phyloP scores from a whole-genome alignment of 2,888 invertebrate genomes.

The Drosophila infuscata region DNA sequence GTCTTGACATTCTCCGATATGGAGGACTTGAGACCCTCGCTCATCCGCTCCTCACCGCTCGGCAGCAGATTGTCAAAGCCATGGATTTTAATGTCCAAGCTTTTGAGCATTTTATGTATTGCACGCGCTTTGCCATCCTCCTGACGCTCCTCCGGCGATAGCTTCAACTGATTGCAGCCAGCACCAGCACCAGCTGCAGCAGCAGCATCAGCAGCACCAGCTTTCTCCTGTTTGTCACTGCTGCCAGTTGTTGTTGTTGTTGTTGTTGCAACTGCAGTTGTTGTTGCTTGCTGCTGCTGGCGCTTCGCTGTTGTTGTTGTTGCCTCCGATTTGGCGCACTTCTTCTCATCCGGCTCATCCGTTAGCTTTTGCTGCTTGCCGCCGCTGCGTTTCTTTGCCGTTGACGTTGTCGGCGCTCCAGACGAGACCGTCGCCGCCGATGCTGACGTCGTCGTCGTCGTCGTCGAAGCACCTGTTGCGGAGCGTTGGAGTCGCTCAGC shows the following conservation, averaged over 20 bases:
- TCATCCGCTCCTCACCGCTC: conserved; percentile 81
- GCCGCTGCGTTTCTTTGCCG: conserved; percentile 70
- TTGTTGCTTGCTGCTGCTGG: conserved; percentile 14
- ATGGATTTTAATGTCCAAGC: conserved; percentile 84
- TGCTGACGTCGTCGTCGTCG: conserved; percentile 28
- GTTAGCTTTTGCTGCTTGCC: conserved; percentile 63
- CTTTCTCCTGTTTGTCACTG: conserved; percentile 28
- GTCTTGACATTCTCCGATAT: conserved; percentile 85
- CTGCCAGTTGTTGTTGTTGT: conserved; percentile 4
- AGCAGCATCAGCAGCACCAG: neutral
- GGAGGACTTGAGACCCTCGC: conserved; percentile 84
- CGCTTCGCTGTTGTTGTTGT: conserved; percentile 22
- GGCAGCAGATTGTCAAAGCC: conserved; percentile 83
- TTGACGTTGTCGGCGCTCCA: conserved; percentile 45
- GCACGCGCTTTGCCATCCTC: conserved; percentile 84
- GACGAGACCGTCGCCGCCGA: neutral
- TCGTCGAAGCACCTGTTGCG: conserved; percentile 30
- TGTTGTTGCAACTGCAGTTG: conserved; percentile 14
- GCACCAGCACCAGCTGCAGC: neutral
- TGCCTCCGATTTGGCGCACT: conserved; percentile 45
- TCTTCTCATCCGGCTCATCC: conserved; percentile 60
- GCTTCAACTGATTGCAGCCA: conserved; percentile 33
- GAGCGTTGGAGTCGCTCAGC: conserved; percentile 82
- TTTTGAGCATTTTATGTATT: conserved; percentile 85
- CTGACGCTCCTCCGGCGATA: conserved; percentile 63